Evolutionary conservation across 1,140 invertebrate species (phyloP), one percentile per base, ranked within the genome.

Genomic region (Temnothorax nylanderi): DNA sequence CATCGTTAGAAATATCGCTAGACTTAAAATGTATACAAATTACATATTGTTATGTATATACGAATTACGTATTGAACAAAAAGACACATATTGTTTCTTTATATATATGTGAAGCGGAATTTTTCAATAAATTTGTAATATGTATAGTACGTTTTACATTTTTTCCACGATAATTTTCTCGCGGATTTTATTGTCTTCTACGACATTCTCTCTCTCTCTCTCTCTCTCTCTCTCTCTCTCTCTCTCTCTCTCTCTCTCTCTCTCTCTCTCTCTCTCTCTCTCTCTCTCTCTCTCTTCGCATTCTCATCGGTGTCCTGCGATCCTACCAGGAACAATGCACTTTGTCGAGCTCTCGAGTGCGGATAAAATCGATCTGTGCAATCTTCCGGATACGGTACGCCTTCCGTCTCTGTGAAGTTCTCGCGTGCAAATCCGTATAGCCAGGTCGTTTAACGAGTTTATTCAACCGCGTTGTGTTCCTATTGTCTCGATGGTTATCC

Each of bases 401-500:
- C 67, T 84, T 84, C 80, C 80, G 80, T 81, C 56, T 47, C 67
- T 44, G n/a, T 71, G 18, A 75, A 75, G 41, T 84, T 75, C 47
- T 26, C 54, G 26, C 11, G 69, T 26, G 41, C 69, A 62, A 84
- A 84, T 84, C 54, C 69, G 11, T 26, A 41, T 26, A 82, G 58
- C 67, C 41, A 11, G 54, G 37, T 60, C 80, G 44, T 75, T 84
- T 84, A 84, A 84, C 69, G 44, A 18, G 80, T 64, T 84, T 75
- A 75, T 84, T 74, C 54, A 60, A 84, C 54, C 54, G 41, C 6
- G 69, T 75, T 75, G 69, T 75, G 58, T 84, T 26, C 80, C 80
- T 60, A 56, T 60, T 84, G 69, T 84, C 54, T 84, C 69, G 80
- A 84, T 84, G 32, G 34, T 75, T 84, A 84, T 84, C 67, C 37